These are phyloP conservation scores for Lamellibrachia luymesi DNA, from an alignment of 1,140 invertebrate genomes.

Conservation along the genomic window DNA sequence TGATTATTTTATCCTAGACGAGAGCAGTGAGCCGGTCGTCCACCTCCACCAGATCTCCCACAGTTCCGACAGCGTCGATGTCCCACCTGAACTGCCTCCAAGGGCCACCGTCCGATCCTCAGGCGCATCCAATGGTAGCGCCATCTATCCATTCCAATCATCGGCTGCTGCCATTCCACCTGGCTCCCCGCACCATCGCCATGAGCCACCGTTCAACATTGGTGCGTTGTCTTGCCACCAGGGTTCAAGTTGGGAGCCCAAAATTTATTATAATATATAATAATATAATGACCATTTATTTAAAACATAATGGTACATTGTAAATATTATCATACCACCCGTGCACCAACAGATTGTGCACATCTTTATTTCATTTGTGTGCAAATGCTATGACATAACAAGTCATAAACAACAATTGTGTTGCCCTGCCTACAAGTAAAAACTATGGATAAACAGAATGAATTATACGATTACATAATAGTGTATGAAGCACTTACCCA, in stretches of 20 bases:
- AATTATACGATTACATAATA: too few species aligned
- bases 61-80: conserved; percentile 14
- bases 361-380: too few species aligned
- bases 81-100: conserved; percentile 13
- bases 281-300: conserved; percentile 38
- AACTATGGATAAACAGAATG: too few species aligned
- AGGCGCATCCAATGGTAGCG: not conserved
- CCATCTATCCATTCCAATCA: not conserved
- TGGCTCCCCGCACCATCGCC: not conserved
- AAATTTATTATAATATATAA: not conserved
- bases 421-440: too few species aligned
- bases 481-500: too few species aligned
- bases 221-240: not conserved
- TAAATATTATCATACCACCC: too few species aligned
- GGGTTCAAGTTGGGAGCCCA: not conserved
- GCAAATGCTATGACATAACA: too few species aligned
- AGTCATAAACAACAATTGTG: too few species aligned
- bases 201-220: conserved; percentile 1
- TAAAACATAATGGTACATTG: too few species aligned
- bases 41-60: not conserved
- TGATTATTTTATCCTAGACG: not conserved
- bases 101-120: conserved; percentile 4
- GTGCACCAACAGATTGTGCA: too few species aligned
- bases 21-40: not conserved
- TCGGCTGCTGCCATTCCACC: not conserved